These are phyloP conservation scores for Cuculus canorus DNA, from an alignment of 2,797 vertebrate species.

Conservation along the genomic window DNA sequence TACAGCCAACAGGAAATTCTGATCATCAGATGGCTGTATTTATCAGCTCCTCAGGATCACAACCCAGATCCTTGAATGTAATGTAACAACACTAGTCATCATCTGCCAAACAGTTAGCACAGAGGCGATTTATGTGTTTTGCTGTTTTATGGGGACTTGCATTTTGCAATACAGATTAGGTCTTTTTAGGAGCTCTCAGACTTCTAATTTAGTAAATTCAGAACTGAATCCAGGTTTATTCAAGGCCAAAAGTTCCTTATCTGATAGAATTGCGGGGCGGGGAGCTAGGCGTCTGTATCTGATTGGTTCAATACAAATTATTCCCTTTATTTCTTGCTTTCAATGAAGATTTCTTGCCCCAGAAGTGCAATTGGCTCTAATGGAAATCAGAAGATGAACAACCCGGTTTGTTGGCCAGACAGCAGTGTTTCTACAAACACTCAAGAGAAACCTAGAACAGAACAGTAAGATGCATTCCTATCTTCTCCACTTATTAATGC, in stretches of 20 bases:
- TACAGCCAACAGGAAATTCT: neutral
- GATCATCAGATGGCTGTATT: neutral
- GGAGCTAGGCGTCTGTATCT: neutral
- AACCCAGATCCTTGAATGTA: neutral
- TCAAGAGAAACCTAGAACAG: neutral
- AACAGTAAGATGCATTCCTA: neutral
- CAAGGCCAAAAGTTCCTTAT: neutral
- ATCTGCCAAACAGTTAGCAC: neutral
- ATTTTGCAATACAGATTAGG: neutral
- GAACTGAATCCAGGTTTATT: neutral
- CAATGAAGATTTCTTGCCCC: neutral
- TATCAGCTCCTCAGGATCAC: neutral
- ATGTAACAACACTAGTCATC: neutral
- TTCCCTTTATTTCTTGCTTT: neutral
- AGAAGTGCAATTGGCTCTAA: neutral
- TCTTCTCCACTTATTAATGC: neutral
- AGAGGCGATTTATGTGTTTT: neutral
- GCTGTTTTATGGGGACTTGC: neutral
- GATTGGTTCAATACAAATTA: neutral
- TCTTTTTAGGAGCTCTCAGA: neutral
- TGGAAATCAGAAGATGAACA: neutral
- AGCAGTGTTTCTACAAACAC: neutral
- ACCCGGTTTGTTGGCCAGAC: neutral
- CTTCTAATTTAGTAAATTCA: neutral
- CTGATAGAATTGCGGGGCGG: neutral